Base-by-base conservation (phyloP, 2,888 invertebrate species). In the Penaeus monodon region DNA sequence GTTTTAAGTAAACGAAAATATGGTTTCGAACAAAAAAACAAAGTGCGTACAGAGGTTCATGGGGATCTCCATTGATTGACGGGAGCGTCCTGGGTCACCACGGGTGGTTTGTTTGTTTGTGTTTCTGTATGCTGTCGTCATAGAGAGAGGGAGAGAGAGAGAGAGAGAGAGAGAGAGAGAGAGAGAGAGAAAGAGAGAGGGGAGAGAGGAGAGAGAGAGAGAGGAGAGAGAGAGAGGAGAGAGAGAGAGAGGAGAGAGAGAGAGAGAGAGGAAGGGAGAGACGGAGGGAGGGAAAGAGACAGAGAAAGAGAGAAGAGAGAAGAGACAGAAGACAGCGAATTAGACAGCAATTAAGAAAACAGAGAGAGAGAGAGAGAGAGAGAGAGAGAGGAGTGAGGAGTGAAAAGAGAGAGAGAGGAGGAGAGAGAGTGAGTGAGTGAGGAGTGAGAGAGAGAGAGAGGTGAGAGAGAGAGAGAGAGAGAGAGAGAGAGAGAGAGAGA, bases 401-500 rank as follows among this genome's bases (percentile, higher is more conserved):
- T n/a, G n/a, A n/a, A n/a, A n/a, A n/a, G n/a, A n/a, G n/a, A n/a
- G n/a, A n/a, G n/a, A n/a, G n/a, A n/a, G n/a, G n/a, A n/a, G n/a
- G n/a, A n/a, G n/a, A n/a, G n/a, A n/a, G n/a, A n/a, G n/a, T n/a
- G n/a, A n/a, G n/a, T n/a, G n/a, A n/a, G n/a, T n/a, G 24, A 70
- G 29, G 70, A 70, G 70, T 8, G 24, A 70, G 29, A 24, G n/a
- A 70, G n/a, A 22, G 14, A 24, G 14, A 33, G 29, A 70, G 29
- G 29, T 14, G n/a, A 70, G 14, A 33, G 29, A 70, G 29, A 68
- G 68, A 68, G 68, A 68, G 68, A 68, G 68, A 68, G 68, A 68
- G 68, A 68, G 68, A 68, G 68, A 68, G 68, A 68, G 68, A 68
- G 68, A 68, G 68, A 68, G 68, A 68, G 68, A 68, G 68, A 68